Evolutionary conservation across 1,140 invertebrate genomes (phyloP).

Genomic region (Nixonia krombeini): DNA sequence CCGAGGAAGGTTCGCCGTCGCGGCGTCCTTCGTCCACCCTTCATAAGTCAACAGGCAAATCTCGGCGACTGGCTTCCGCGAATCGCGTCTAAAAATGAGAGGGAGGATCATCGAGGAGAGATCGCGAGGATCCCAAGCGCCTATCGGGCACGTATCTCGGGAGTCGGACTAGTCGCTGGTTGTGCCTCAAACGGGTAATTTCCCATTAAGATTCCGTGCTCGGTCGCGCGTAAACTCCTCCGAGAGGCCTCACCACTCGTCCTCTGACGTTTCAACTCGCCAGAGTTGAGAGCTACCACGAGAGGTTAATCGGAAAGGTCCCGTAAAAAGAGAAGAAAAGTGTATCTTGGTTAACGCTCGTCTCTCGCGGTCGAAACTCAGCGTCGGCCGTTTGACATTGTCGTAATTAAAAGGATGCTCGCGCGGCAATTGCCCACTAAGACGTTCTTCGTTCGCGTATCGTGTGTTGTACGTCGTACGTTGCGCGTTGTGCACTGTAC

Average conservation of each 20-base stretch:
- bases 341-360: slow-evolving; percentile 2
- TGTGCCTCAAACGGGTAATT: slow-evolving; percentile 52
- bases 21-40: slow-evolving; percentile 36
- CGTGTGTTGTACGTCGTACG: too few relatives aligned
- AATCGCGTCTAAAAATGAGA: slow-evolving; percentile 31
- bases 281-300: too few relatives aligned
- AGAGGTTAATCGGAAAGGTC: slow-evolving; percentile 45
- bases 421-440: too few relatives aligned
- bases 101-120: slow-evolving; percentile 24
- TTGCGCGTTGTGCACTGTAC: too few relatives aligned
- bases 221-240: slow-evolving; percentile 57
- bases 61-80: slow-evolving; percentile 63
- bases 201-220: slow-evolving; percentile 65
- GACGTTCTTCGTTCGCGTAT: too few relatives aligned
- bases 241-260: slow-evolving; percentile 12
- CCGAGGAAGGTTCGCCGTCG: neutral
- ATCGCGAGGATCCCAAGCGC: slow-evolving; percentile 14
- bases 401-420: slow-evolving; percentile 6
- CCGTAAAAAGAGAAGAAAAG: neutral
- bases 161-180: slow-evolving; percentile 41
- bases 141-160: slow-evolving; percentile 56
- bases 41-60: slow-evolving; percentile 62
- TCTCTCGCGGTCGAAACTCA: slow-evolving; percentile 14
- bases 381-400: slow-evolving; percentile 21
- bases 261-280: slow-evolving; percentile 17